Percentiles rank a stretch among this genome's conserved stretches.
Evolutionary conservation across 2,113 vertebrate species (phyloP).

Genomic region (Abramis brama): DNA sequence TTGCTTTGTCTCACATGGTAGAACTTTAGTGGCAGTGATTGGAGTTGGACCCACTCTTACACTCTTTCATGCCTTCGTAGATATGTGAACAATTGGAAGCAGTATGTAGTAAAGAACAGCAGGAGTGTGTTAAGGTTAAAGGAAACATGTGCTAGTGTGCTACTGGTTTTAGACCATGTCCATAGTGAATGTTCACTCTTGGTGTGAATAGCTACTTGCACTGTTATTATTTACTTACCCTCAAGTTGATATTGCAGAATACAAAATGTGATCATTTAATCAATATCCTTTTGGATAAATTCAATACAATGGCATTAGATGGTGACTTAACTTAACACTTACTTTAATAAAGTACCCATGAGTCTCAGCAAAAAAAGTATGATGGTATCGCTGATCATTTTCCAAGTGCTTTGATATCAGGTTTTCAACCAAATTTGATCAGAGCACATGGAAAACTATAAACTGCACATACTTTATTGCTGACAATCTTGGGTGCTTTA

Average conservation of each 20-base stretch:
- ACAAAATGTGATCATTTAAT: not conserved
- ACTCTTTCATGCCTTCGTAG: constrained; percentile 63
- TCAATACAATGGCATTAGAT: no score
- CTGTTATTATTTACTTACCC: not conserved
- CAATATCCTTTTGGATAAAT: no score
- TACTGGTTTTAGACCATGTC: constrained; percentile 74
- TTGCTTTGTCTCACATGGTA: not conserved
- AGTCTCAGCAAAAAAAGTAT: no score
- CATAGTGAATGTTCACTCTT: constrained; percentile 69
- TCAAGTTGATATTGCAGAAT: not conserved
- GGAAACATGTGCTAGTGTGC: constrained; percentile 86
- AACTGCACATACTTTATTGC: no score
- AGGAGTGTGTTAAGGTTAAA: constrained; percentile 84
- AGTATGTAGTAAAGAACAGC: constrained; percentile 70
- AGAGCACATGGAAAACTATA: no score
- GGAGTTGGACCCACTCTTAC: not conserved
- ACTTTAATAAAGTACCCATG: no score
- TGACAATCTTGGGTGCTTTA: no score
- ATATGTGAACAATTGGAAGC: constrained; percentile 78
- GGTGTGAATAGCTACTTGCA: not conserved
- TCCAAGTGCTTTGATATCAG: no score
- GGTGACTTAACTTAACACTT: no score
- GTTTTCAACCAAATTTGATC: no score
- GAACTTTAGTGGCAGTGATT: not conserved
- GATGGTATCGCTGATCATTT: no score